Percentiles rank a stretch among this genome's conserved stretches.
Evolutionary conservation across 1,140 invertebrate genomes (phyloP).

Genomic region (Drosophila sp.): DNA sequence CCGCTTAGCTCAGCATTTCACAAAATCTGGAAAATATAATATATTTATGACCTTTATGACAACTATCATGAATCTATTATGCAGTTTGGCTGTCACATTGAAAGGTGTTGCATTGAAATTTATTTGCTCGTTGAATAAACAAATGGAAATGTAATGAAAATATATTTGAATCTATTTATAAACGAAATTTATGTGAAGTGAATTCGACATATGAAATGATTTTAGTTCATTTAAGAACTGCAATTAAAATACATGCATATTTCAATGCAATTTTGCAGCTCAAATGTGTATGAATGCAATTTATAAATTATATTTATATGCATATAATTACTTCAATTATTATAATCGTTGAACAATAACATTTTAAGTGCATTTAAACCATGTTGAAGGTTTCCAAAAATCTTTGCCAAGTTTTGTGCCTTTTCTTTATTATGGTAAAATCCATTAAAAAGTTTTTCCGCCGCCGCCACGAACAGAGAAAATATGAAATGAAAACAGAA

Average conservation of each 20-base stretch:
- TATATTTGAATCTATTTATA: neutral
- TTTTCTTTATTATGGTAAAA: constrained; percentile 50
- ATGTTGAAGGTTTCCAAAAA: constrained; percentile 24
- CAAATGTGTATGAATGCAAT: no score
- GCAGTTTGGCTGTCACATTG: neutral
- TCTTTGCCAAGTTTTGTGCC: constrained; percentile 9
- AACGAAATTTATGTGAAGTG: neutral
- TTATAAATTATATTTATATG: no score
- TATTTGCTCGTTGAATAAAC: neutral
- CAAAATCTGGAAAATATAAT: constrained; percentile 8
- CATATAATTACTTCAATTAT: neutral
- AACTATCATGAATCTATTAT: constrained; percentile 21
- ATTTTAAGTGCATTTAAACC: constrained; percentile 32
- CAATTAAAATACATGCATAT: neutral
- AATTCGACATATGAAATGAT: neutral
- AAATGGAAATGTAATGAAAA: constrained; percentile 5
- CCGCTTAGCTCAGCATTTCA: constrained; percentile 15
- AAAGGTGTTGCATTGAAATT: constrained; percentile 3
- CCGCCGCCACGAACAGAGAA: constrained; percentile 28
- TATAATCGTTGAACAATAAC: neutral
- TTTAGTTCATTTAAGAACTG: neutral
- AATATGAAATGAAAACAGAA: constrained; percentile 18
- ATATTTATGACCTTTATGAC: constrained; percentile 25
- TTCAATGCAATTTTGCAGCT: no score
- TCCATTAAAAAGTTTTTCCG: constrained; percentile 73